Evolutionary conservation across 2,797 vertebrate genomes (phyloP).

Genomic region (Rhinoraja longicauda): DNA sequence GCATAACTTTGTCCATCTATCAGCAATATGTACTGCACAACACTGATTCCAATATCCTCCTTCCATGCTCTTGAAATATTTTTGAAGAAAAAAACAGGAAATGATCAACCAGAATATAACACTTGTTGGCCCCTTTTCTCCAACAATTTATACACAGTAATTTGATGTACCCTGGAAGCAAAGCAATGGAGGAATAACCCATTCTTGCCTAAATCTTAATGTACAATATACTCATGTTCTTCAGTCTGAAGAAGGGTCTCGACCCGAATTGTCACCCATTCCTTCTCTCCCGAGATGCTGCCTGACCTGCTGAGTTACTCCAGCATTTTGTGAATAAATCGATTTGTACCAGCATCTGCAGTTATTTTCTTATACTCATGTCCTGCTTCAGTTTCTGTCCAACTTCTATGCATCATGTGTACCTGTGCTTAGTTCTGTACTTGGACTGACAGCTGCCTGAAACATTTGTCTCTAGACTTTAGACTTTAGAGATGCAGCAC

Average conservation of each 20-base stretch:
- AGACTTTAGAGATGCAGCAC: too few species aligned
- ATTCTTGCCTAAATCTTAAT: not conserved
- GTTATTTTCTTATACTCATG: not conserved
- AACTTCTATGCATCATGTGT: not conserved
- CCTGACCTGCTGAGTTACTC: too few species aligned
- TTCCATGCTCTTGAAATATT: not conserved
- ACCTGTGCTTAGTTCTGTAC: not conserved
- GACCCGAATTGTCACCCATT: too few species aligned
- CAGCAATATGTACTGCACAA: not conserved
- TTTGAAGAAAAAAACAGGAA: not conserved
- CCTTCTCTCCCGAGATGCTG: too few species aligned
- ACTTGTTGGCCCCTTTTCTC: not conserved
- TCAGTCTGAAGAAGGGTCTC: too few species aligned
- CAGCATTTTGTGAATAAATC: too few species aligned
- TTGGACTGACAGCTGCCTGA: not conserved
- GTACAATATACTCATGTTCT: not conserved
- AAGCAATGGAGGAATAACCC: not conserved
- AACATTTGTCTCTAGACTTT: not conserved
- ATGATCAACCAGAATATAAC: too few species aligned
- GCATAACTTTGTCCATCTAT: too few species aligned
- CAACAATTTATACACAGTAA: not conserved
- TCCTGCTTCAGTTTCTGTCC: not conserved
- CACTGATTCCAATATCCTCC: not conserved
- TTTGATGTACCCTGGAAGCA: not conserved
- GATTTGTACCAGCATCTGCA: too few species aligned